These are phyloP conservation scores for Trichogramma pretiosum DNA, from an alignment of 1,140 invertebrate genomes.

Conservation along the genomic window DNA sequence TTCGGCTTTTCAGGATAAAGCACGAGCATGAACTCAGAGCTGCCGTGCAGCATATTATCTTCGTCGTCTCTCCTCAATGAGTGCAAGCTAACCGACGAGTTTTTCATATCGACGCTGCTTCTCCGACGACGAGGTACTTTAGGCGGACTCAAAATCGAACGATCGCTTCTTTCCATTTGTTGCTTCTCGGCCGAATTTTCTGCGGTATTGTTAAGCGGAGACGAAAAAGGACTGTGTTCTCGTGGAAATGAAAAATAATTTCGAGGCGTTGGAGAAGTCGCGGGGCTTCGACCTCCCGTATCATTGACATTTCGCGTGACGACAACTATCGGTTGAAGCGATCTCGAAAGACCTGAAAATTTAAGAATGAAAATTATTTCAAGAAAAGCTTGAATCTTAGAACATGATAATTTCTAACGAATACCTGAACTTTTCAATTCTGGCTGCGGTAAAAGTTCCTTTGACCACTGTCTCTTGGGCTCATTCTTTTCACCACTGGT, in stretches of 20 bases:
- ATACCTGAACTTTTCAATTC: conserved; percentile 3
- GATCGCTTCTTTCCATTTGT: conserved; percentile 3
- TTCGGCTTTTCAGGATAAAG: conserved; percentile 54
- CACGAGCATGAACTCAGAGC: conserved; percentile 73
- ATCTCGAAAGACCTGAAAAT: conserved; percentile 5
- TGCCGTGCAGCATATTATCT: conserved; percentile 42
- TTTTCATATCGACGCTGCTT: conserved; percentile 1
- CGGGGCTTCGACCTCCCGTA: conserved; percentile 13
- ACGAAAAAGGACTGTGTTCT: conserved; percentile 21
- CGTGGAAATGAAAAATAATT: too few species aligned
- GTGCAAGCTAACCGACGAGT: not conserved
- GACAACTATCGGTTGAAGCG: not conserved
- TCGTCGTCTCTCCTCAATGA: conserved; percentile 23
- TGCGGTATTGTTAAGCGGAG: conserved; percentile 20
- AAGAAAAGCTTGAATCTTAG: too few species aligned
- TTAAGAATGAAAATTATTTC: too few species aligned
- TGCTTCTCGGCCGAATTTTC: conserved; percentile 15
- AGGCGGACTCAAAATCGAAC: not conserved
- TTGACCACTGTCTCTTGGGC: conserved; percentile 1
- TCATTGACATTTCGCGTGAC: conserved; percentile 15
- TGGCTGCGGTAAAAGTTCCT: not conserved
- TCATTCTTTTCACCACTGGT: conserved; percentile 11
- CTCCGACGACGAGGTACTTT: not conserved
- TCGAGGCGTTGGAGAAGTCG: too few species aligned
- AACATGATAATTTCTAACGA: not conserved